Base-by-base conservation (phyloP, 2,888 invertebrate genomes). In the Apamea crenata region DNA sequence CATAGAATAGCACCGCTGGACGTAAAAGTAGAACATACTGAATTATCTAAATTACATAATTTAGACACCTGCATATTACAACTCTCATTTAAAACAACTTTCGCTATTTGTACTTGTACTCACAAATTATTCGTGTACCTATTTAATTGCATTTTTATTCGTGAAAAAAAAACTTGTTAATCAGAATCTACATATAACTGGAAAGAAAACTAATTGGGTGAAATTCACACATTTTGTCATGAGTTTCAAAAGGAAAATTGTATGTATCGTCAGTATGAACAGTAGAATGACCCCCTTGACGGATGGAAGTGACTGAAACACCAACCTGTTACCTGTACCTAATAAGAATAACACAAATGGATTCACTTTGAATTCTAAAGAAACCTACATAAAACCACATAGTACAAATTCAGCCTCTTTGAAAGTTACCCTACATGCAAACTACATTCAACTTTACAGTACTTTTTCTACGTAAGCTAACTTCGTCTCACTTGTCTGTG, bases 401-500 rank as follows among this genome's bases (percentile, higher is more conserved):
- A 21, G 7, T 50, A 50, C n/a, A 36, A 47, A 63, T 50, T 18
- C 25, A 7, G 1, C 1, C 14, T 59, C 18, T 36, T 8, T 12
- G 16, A 25, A 74, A 18, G 10, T 25, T 32, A 65, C 47, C 16
- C 16, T 16, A 47, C 32, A 32, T 16, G 16, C 32, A 32, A 36
- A 32, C 67, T 67, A 78, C 47, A 75, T 32, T 29, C n/a, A 59
- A 76, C n/a, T 74, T 14, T 32, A 71, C n/a, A 50, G 6, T 74
- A 53, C 25, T 36, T 56, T 65, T 14, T 75, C 78, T 86, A 84
- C 50, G 74, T 65, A 18, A 77, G 50, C 72, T 81, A 69, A 81
- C 78, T 74, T 72, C 44, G 47, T 84, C 91, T 91, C 88, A 92
- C 91, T 80, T 86, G 68, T 86, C 81, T 56, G 87, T 89, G 77